A percentile compares a stretch with the other conserved stretches of the same genome.
Evolutionary conservation across 1,140 invertebrate species (phyloP).

Genomic region (Doryteuthis pealeii): DNA sequence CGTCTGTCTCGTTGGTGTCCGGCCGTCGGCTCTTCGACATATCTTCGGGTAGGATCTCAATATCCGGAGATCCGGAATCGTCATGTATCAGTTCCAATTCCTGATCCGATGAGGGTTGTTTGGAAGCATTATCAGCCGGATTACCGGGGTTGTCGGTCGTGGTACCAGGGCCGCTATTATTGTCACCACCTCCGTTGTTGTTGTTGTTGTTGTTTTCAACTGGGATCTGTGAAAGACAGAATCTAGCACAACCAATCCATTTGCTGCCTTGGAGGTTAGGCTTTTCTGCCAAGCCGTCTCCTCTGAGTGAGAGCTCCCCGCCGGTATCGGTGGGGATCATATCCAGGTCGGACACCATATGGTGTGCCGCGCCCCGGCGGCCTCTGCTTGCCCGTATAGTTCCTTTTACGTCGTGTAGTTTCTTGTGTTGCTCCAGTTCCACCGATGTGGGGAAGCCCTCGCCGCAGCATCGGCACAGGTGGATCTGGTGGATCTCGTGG

Average conservation of each 20-base stretch:
- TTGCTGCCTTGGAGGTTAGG: constrained; percentile 4
- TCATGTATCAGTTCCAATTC: background rate
- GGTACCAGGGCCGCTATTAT: background rate
- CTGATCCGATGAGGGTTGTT: background rate
- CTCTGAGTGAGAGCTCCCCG: background rate
- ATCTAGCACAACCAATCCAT: constrained; percentile 7
- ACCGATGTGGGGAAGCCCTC: background rate
- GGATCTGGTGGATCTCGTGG: constrained; percentile 7
- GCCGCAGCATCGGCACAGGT: constrained; percentile 1
- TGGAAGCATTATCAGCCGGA: too few species aligned
- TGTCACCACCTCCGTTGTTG: constrained; percentile 16
- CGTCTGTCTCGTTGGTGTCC: background rate
- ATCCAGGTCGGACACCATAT: constrained; percentile 1
- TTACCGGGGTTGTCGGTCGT: background rate
- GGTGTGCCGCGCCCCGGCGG: background rate
- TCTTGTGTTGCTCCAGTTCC: constrained; percentile 11
- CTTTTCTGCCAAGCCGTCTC: background rate
- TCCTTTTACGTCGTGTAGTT: background rate
- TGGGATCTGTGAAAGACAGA: constrained; percentile 2
- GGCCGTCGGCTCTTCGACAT: background rate
- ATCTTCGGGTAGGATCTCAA: background rate
- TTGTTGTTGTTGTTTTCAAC: background rate
- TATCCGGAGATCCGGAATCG: background rate
- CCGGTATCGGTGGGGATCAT: constrained; percentile 3
- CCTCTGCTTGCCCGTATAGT: background rate